Conservation (phyloP, 2,113 vertebrate species). For the Corvus hawaiiensis region DNA sequence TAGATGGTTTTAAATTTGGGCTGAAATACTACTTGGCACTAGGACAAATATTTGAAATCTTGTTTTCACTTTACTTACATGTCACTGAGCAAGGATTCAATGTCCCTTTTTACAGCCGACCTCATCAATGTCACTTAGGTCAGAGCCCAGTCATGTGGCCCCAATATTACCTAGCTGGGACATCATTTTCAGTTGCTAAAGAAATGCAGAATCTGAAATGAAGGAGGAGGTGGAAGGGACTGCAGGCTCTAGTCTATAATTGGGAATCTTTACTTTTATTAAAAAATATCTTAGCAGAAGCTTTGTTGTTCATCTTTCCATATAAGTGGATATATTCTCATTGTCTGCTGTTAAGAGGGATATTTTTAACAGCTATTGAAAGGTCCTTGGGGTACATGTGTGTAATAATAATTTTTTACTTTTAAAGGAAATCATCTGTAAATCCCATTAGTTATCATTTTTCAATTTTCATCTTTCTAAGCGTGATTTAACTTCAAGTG, state of each 20-base stretch:
- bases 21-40: background rate
- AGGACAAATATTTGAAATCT: background rate
- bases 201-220: background rate
- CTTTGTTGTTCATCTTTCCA: slow-evolving; percentile 20
- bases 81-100: rapidly evolving
- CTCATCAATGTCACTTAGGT: background rate
- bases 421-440: slow-evolving; percentile 48
- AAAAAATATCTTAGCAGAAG: background rate
- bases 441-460: slow-evolving; percentile 36
- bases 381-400: slow-evolving; percentile 10
- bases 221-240: background rate
- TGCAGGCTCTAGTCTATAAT: background rate
- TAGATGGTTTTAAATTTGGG: background rate
- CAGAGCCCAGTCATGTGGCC: background rate
- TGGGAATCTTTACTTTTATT: background rate
- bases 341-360: slow-evolving; percentile 29
- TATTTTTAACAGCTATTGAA: slow-evolving; percentile 44
- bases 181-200: background rate
- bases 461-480: slow-evolving; percentile 42
- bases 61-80: background rate
- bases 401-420: slow-evolving; percentile 14
- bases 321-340: slow-evolving; percentile 35
- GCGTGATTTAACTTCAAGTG: slow-evolving; percentile 40
- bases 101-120: background rate
- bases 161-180: background rate